phyloP scores from a whole-genome alignment of 2,113 vertebrate species.

The Naja naja region DNA sequence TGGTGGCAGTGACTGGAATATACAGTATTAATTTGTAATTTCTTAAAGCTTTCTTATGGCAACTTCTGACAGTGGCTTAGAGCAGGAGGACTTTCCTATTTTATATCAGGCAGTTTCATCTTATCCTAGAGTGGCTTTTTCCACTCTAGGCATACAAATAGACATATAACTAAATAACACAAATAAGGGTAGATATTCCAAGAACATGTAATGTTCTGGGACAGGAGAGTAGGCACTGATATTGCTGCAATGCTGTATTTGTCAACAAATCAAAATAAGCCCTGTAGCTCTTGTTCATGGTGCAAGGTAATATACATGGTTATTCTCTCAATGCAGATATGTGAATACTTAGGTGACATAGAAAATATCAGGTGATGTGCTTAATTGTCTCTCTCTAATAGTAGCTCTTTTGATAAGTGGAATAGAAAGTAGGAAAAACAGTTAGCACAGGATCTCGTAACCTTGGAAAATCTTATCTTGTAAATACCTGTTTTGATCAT shows the following conservation, averaged over 20 bases:
- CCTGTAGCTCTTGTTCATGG: neutral
- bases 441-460: neutral
- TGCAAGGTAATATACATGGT: neutral
- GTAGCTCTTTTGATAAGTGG: neutral
- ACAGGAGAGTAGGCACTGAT: neutral
- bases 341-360: neutral
- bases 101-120: neutral
- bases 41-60: conserved; percentile 42
- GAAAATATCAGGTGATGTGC: neutral
- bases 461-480: neutral
- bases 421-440: neutral
- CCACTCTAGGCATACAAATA: neutral
- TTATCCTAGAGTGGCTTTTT: neutral
- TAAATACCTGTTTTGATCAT: neutral
- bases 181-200: neutral
- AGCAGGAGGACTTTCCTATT: neutral
- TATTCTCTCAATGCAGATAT: neutral
- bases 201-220: neutral
- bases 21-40: conserved; percentile 45
- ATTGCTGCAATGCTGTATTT: neutral
- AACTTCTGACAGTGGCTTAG: conserved; percentile 36
- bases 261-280: neutral
- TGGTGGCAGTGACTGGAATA: conserved; percentile 58
- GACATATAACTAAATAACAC: neutral
- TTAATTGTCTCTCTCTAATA: neutral